Evolutionary conservation across 2,113 vertebrate species (phyloP).

Genomic region (Ailurus styani): DNA sequence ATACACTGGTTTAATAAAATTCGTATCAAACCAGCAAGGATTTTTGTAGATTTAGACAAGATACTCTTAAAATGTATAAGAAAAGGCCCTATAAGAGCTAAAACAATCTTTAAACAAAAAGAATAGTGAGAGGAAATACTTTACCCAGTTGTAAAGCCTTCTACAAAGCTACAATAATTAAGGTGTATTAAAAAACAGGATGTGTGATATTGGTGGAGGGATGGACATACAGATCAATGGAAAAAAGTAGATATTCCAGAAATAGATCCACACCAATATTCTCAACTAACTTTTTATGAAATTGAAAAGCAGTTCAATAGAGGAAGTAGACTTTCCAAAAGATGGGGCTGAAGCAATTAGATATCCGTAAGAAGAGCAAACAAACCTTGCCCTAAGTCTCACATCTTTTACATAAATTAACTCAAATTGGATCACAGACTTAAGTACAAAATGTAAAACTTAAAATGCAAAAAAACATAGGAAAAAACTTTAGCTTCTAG

Average conservation of each 20-base stretch:
- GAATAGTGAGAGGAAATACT: not conserved
- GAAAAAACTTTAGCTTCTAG: not conserved
- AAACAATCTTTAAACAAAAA: not conserved
- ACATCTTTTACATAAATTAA: not conserved
- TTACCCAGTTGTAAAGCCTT: not conserved
- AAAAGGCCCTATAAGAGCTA: not conserved
- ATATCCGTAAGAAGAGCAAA: not conserved
- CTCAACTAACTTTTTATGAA: not conserved
- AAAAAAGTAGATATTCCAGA: not conserved
- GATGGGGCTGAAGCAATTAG: not conserved
- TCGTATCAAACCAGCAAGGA: not conserved
- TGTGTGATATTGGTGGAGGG: not conserved
- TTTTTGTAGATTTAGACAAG: not conserved
- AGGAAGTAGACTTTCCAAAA: not conserved
- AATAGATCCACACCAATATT: not conserved
- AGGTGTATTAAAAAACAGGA: not conserved
- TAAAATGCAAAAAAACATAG: not conserved
- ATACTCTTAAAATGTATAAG: not conserved
- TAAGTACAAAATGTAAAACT: not conserved
- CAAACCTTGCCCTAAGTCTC: not conserved
- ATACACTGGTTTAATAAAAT: not conserved
- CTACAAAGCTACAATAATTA: not conserved
- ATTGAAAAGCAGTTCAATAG: not conserved
- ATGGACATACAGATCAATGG: not conserved
- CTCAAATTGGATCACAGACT: not conserved